A percentile compares a stretch with the other conserved stretches of the same genome.
Evolutionary conservation across 2,113 vertebrate genomes (phyloP).

Genomic region (Menidia beryllina): DNA sequence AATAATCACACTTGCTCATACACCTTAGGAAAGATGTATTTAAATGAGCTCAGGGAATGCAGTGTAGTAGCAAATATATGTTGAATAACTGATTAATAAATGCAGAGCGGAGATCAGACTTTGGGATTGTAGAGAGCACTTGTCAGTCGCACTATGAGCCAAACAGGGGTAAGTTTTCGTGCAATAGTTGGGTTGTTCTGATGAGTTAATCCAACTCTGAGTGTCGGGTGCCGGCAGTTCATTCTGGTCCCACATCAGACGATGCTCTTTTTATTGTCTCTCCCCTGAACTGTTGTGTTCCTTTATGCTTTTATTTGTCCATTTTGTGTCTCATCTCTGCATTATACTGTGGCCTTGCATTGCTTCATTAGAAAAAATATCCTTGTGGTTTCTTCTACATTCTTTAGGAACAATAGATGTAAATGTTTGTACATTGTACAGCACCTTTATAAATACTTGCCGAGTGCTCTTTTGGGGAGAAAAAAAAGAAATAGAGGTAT

Average conservation of each 20-base stretch:
- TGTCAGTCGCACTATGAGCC: conserved; percentile 46
- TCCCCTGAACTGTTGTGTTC: conserved; percentile 44
- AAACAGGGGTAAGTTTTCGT: conserved; percentile 51
- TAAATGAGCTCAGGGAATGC: conserved; percentile 76
- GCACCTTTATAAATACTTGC: conserved; percentile 94
- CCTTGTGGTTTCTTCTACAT: conserved; percentile 78
- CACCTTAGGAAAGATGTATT: conserved; percentile 26
- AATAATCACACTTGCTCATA: conserved; percentile 30
- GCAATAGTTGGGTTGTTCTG: conserved; percentile 72
- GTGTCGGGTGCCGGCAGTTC: conserved; percentile 45
- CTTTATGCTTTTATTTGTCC: conserved; percentile 36
- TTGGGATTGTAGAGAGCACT: conserved; percentile 48
- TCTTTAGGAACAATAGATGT: conserved; percentile 88
- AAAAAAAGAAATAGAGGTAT: conserved; percentile 78
- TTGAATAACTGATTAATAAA: conserved; percentile 27
- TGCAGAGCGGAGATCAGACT: conserved; percentile 9
- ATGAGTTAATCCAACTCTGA: conserved; percentile 49
- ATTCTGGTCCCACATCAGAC: conserved; percentile 37
- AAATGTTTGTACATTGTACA: conserved; percentile 99
- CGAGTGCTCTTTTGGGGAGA: conserved; percentile 75
- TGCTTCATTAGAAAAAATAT: conserved; percentile 78
- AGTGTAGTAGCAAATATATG: conserved; percentile 66
- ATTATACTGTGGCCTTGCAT: conserved; percentile 89
- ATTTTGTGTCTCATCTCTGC: conserved; percentile 60
- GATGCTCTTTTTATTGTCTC: conserved; percentile 29